Conservation (phyloP, 1,140 invertebrate genomes). For the Drosophila trapezifrons region DNA sequence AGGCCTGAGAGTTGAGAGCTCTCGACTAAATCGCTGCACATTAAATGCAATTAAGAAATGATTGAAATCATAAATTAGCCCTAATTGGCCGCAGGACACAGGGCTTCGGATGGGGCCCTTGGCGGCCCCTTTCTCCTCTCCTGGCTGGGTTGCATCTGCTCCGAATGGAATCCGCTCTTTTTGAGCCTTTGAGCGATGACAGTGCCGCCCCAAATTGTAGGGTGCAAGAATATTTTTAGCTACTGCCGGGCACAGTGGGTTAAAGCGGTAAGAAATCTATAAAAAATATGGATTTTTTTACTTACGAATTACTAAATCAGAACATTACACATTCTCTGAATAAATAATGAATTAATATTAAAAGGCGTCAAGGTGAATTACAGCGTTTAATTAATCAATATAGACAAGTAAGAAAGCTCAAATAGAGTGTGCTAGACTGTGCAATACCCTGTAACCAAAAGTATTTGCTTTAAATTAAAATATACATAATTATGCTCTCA, state of each 20-base stretch:
- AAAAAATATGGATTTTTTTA: too few species aligned
- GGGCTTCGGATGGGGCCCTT: neutral
- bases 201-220: constrained; percentile 67
- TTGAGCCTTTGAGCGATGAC: constrained; percentile 19
- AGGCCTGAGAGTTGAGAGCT: neutral
- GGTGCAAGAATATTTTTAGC: constrained; percentile 66
- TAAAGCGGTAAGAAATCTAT: neutral
- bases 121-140: too few species aligned
- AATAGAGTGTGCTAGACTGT: neutral
- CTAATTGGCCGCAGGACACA: constrained; percentile 74
- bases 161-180: constrained; percentile 7
- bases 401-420: neutral
- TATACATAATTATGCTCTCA: neutral
- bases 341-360: neutral
- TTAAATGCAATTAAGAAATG: constrained; percentile 83
- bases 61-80: constrained; percentile 82
- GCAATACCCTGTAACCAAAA: too few species aligned
- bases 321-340: too few species aligned
- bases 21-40: constrained; percentile 76
- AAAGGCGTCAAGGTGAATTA: neutral
- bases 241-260: constrained; percentile 32
- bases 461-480: too few species aligned
- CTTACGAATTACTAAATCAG: too few species aligned
- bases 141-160: constrained; percentile 19
- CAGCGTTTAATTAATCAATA: neutral